Evolutionary conservation across 1,140 invertebrate genomes (phyloP).

Genomic region (Stegodyphus dumicola): DNA sequence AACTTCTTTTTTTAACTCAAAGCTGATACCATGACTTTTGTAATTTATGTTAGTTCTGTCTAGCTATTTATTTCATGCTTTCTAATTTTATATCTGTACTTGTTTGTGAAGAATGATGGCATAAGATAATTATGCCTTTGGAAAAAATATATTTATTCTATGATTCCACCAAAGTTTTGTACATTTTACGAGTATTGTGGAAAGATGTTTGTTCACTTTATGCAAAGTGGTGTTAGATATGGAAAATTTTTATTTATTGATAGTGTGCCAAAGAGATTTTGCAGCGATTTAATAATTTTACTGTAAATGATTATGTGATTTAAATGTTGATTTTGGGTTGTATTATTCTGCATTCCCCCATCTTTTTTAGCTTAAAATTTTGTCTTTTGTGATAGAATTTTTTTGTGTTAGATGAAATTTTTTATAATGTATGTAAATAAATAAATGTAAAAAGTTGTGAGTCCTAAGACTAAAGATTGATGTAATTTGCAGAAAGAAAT

Average conservation of each 20-base stretch:
- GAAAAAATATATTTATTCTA: background rate
- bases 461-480: background rate
- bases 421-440: background rate
- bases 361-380: background rate
- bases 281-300: background rate
- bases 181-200: background rate
- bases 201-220: background rate
- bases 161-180: background rate
- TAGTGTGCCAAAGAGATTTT: slow-evolving; percentile 56
- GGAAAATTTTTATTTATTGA: slow-evolving; percentile 40
- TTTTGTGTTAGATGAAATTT: background rate
- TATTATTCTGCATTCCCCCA: background rate
- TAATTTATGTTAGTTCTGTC: background rate
- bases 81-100: slow-evolving; percentile 15
- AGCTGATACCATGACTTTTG: background rate
- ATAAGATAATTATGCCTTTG: background rate
- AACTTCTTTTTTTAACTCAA: background rate
- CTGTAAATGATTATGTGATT: background rate
- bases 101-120: background rate
- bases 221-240: background rate
- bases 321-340: background rate
- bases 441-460: background rate
- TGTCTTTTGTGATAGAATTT: background rate
- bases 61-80: slow-evolving; percentile 28
- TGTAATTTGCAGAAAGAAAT: background rate